phyloP scores from a whole-genome alignment of 35 echinoderm and acorn worm genomes.

The Ptychodera flava region DNA sequence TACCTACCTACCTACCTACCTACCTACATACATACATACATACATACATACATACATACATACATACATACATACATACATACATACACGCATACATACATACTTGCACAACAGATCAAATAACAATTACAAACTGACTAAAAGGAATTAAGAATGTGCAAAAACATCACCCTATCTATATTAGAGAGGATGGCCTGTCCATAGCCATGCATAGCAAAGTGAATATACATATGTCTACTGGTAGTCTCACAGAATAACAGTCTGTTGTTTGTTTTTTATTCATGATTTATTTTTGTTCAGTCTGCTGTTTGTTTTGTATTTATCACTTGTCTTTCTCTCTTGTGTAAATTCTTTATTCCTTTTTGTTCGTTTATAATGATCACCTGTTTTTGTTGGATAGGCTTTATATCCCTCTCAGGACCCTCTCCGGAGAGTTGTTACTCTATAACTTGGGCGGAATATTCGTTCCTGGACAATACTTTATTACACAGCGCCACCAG shows the following conservation, averaged over 20 bases:
- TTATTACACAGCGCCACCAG: too few relatives aligned
- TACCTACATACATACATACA: neutral
- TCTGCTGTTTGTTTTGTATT: neutral
- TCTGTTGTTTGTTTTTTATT: neutral
- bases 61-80: slow-evolving; percentile 2
- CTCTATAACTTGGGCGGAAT: too few relatives aligned
- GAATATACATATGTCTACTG: neutral
- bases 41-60: slow-evolving; percentile 2
- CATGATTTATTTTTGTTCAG: too few relatives aligned
- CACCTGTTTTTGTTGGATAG: neutral
- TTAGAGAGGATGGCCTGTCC: neutral
- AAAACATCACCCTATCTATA: neutral
- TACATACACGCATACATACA: neutral
- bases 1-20: neutral
- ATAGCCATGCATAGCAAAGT: too few relatives aligned
- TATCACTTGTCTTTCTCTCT: too few relatives aligned
- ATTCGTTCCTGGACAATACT: too few relatives aligned
- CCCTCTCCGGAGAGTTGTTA: neutral
- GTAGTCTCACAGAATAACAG: neutral
- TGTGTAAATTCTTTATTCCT: neutral
- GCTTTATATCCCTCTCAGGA: neutral
- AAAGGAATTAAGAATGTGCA: neutral
- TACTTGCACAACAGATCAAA: neutral
- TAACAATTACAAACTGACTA: neutral
- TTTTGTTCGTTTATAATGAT: neutral